These are phyloP conservation scores for Thysanoteuthis rhombus DNA, from an alignment of 2,888 invertebrate species.

Conservation along the genomic window DNA sequence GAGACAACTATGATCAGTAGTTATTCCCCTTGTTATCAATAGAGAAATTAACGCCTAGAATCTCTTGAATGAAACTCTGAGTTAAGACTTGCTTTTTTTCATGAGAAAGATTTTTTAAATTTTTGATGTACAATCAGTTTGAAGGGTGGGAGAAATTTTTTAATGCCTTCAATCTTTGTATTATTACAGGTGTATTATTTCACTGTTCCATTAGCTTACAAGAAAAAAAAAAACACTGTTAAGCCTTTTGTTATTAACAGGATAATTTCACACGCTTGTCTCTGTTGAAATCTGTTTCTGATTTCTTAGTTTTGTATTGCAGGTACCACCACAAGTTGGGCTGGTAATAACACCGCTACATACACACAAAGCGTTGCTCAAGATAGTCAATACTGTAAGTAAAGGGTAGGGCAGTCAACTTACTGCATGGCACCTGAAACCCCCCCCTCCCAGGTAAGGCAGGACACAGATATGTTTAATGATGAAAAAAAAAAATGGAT, in stretches of 20 bases:
- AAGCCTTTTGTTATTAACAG: not conserved
- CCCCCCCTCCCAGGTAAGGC: not conserved
- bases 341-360: constrained; percentile 88
- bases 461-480: not conserved
- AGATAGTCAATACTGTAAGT: constrained; percentile 55
- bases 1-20: too few species aligned
- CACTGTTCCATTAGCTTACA: not conserved
- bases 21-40: too few species aligned
- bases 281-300: constrained; percentile 22
- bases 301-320: constrained; percentile 33
- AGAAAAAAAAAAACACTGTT: not conserved
- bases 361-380: constrained; percentile 85
- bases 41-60: too few species aligned
- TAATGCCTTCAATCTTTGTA: not conserved
- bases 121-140: not conserved
- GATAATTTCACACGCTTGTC: constrained; percentile 16
- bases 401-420: constrained; percentile 20
- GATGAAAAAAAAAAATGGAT: not conserved
- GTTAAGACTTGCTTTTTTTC: too few species aligned
- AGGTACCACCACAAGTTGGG: constrained; percentile 75
- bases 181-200: not conserved
- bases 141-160: not conserved
- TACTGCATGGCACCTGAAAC: constrained; percentile 1
- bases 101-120: too few species aligned
- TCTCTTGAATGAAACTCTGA: too few species aligned